phyloP scores from a whole-genome alignment of 2,113 vertebrate species.

The Trogon surrucura region DNA sequence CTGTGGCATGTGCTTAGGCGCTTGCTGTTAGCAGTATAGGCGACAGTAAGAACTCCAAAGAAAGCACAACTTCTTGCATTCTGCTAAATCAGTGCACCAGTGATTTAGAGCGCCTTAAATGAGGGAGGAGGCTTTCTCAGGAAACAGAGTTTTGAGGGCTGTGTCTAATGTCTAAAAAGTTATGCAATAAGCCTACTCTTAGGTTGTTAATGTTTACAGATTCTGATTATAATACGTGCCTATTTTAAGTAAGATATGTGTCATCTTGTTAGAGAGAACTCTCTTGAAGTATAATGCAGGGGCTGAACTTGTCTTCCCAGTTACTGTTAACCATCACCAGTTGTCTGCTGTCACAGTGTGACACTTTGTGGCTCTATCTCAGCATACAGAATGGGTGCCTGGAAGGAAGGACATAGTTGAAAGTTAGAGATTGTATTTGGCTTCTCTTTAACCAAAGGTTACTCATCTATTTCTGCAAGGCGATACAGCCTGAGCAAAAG shows the following conservation, averaged over 20 bases:
- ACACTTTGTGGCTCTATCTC: background rate
- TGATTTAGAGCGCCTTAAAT: too few species aligned
- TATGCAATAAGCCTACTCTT: background rate
- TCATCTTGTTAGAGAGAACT: background rate
- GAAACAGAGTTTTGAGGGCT: background rate
- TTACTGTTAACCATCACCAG: background rate
- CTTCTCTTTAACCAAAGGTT: background rate
- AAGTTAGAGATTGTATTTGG: background rate
- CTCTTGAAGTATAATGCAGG: background rate
- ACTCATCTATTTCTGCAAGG: background rate
- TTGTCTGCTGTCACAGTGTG: background rate
- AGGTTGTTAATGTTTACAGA: background rate
- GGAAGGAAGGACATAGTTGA: background rate
- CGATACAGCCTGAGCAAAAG: background rate
- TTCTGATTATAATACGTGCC: background rate
- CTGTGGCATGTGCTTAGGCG: background rate
- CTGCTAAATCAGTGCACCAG: background rate
- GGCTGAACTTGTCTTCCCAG: background rate
- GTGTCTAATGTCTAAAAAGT: background rate
- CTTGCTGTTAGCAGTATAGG: background rate
- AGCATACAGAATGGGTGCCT: background rate
- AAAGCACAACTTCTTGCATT: fast-evolving
- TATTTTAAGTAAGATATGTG: background rate
- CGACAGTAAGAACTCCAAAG: background rate
- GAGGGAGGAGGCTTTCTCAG: background rate